phyloP scores from a whole-genome alignment of 2,888 invertebrate species.

The Cacoxenus indagator region DNA sequence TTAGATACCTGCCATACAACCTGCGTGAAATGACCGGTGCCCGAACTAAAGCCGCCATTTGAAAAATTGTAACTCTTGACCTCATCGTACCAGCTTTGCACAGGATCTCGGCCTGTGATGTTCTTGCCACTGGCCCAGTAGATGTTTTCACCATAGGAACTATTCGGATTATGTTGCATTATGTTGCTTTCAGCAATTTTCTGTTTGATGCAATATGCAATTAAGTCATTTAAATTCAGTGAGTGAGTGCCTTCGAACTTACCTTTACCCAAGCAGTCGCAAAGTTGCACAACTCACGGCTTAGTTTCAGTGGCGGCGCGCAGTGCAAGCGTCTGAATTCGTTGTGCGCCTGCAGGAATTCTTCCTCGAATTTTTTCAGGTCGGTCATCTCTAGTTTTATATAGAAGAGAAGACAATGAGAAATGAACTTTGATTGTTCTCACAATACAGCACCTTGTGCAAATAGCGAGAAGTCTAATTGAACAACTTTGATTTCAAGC shows the following conservation, averaged over 20 bases:
- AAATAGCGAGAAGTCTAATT: too few relatives aligned
- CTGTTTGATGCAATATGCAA: slow-evolving; percentile 12
- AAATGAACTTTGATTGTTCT: too few relatives aligned
- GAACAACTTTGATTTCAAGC: too few relatives aligned
- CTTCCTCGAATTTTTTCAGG: slow-evolving; percentile 37
- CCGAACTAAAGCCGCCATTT: slow-evolving; percentile 74
- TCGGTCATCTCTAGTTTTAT: background rate
- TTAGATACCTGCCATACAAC: slow-evolving; percentile 84
- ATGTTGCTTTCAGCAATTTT: slow-evolving; percentile 74
- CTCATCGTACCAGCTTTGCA: slow-evolving; percentile 86
- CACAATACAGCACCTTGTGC: too few relatives aligned
- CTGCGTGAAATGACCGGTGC: slow-evolving; percentile 89
- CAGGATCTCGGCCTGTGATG: slow-evolving; percentile 79
- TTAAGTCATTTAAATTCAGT: background rate
- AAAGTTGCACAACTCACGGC: slow-evolving; percentile 76
- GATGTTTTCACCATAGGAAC: slow-evolving; percentile 87
- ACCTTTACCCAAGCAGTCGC: slow-evolving; percentile 62
- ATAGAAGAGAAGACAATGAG: too few relatives aligned
- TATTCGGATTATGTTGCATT: slow-evolving; percentile 82
- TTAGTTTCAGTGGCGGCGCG: slow-evolving; percentile 77
- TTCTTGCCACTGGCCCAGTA: slow-evolving; percentile 81
- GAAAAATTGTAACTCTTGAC: slow-evolving; percentile 78
- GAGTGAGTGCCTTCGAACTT: background rate
- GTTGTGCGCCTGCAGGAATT: slow-evolving; percentile 73
- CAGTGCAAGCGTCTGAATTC: slow-evolving; percentile 78